These are phyloP conservation scores for Asbolus verrucosus DNA, from an alignment of 1,140 invertebrate genomes.

Conservation along the genomic window DNA sequence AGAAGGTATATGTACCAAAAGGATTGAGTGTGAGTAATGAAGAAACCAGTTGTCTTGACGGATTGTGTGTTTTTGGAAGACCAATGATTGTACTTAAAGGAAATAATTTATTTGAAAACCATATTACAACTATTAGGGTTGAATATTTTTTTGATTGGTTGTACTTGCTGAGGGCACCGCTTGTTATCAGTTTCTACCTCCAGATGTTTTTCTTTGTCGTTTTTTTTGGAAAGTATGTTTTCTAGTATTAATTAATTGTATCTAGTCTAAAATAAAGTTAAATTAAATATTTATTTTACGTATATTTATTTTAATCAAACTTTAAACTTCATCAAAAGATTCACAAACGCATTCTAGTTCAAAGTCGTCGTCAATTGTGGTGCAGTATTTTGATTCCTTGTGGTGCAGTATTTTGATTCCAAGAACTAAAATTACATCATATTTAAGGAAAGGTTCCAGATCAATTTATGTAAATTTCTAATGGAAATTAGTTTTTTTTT, in stretches of 20 bases:
- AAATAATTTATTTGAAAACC: background rate
- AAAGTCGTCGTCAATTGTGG: background rate
- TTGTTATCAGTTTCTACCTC: constrained; percentile 14
- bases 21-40: constrained; percentile 14
- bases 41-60: background rate
- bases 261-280: too few species aligned
- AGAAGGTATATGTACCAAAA: background rate
- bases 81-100: constrained; percentile 13
- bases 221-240: background rate
- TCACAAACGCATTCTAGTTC: constrained; percentile 17
- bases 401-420: background rate
- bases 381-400: too few species aligned
- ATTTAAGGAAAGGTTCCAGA: too few species aligned
- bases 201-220: background rate
- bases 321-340: constrained; percentile 2
- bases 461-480: too few species aligned
- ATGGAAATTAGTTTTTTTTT: too few species aligned
- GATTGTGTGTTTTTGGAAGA: constrained; percentile 39
- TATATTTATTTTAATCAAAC: too few species aligned
- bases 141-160: constrained; percentile 9
- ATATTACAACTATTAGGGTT: constrained; percentile 16
- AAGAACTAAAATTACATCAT: constrained; percentile 2
- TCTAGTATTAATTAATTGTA: background rate
- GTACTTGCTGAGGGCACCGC: constrained; percentile 5
- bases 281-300: too few species aligned